Evolutionary conservation across 1,140 invertebrate species (phyloP), one percentile per base, ranked within the genome.

Genomic region (Dendrolimus punctatus): DNA sequence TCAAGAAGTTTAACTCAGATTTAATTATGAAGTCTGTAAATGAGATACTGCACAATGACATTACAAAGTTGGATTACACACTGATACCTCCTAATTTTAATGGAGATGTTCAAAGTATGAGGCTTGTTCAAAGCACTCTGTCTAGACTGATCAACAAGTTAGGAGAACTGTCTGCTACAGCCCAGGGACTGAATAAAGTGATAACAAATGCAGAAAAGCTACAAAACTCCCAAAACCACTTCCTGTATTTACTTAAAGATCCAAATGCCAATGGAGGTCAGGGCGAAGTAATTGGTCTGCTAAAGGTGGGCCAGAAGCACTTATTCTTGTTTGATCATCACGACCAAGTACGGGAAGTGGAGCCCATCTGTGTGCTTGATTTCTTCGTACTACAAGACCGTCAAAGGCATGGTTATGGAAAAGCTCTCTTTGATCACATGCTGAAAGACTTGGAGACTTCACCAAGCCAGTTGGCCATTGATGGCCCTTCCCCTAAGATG

Each of bases 401-500:
- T 40, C 96, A 97, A 79, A 89, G 95, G 40, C 90, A 90, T 68
- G 95, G 95, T 10, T 90, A 91, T 67, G 95, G 95, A 9, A 92
- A 91, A 60, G 84, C 87, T 51, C 82, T 97, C 0, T 96, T 95
- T 75, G 92, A 96, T 62, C 87, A 92, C 56, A 96, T 96, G 95
- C 73, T 97, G 9, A 50, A 69, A 87, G 89, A 92, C 56, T 91
- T 94, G 81, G 89, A 92, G 57, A 86, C 93, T 9, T 77, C 80
- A 37, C 91, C 94, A 0, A 77, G 90, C 0, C 91, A 95, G 76
- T 85, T 98, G 53, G 96, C 96, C 0, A 94, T 98, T 59, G 96
- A 98, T 80, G 90, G 95, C 51, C 97, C 97, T 0, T 97, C 96
- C 0, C 90, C 92, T 39, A 98, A 97, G 76, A 93, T 98, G 64